These are phyloP conservation scores for Numenius phaeopus DNA, from an alignment of 2,797 vertebrate species.

Conservation along the genomic window DNA sequence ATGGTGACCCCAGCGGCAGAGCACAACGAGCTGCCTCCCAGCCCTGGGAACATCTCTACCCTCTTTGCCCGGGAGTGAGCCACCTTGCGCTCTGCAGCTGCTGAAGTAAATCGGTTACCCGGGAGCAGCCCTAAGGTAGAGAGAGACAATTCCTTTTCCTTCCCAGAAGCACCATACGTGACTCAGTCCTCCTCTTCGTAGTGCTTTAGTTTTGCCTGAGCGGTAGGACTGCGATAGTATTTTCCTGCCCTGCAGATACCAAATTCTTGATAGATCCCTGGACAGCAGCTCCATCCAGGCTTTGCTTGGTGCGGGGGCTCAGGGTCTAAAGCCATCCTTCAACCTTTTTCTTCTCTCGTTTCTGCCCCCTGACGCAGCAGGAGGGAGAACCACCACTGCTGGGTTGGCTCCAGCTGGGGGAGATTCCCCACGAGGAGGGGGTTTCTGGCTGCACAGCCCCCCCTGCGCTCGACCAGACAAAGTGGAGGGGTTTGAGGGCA, in stretches of 20 bases:
- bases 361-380: rapidly evolving
- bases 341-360: not conserved
- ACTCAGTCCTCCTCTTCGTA: rapidly evolving
- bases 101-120: not conserved
- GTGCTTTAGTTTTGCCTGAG: not conserved
- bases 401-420: not conserved
- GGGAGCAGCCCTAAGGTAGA: not conserved
- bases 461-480: rapidly evolving
- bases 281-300: not conserved
- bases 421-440: not conserved
- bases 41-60: not conserved
- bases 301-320: not conserved
- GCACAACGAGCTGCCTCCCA: not conserved
- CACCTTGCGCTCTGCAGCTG: not conserved
- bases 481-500: not conserved
- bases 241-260: not conserved
- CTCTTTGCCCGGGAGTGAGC: not conserved
- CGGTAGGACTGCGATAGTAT: not conserved
- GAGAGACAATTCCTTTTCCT: not conserved
- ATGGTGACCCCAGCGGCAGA: rapidly evolving
- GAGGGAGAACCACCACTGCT: not conserved
- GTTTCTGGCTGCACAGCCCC: not conserved
- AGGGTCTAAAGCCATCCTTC: not conserved
- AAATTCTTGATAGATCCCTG: not conserved
- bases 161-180: not conserved